These are phyloP conservation scores for Ataeniobius toweri DNA, from an alignment of 2,797 vertebrate species.

Conservation along the genomic window DNA sequence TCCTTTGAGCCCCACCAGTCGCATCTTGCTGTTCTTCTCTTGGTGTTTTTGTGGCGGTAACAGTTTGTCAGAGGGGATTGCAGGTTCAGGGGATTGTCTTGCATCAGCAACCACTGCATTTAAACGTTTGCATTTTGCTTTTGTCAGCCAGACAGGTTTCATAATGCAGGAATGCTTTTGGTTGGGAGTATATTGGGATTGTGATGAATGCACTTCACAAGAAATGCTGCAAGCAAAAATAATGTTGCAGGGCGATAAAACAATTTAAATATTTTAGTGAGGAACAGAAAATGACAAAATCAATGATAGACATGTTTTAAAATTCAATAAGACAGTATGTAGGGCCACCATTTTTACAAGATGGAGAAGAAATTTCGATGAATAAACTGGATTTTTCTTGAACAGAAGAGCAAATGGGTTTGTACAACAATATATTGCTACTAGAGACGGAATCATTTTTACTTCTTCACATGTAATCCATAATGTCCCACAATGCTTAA, in stretches of 20 bases:
- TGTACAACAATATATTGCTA: not conserved
- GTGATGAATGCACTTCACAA: not conserved
- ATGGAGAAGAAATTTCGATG: too few species aligned
- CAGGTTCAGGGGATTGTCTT: not conserved
- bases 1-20: not conserved
- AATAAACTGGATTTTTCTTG: too few species aligned
- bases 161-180: not conserved
- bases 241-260: not conserved
- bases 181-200: not conserved
- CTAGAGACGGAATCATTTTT: not conserved
- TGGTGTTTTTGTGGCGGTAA: not conserved
- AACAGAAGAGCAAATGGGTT: too few species aligned
- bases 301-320: not conserved
- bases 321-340: not conserved
- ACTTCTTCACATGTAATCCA: not conserved
- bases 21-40: not conserved
- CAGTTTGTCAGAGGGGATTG: not conserved
- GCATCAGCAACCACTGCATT: not conserved
- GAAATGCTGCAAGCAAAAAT: not conserved
- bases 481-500: not conserved
- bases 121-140: not conserved
- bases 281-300: not conserved
- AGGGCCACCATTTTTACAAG: not conserved
- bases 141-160: not conserved
- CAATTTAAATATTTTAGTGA: not conserved